These are phyloP conservation scores for Drosophila santomea DNA, from an alignment of 1,140 invertebrate genomes.

Conservation along the genomic window DNA sequence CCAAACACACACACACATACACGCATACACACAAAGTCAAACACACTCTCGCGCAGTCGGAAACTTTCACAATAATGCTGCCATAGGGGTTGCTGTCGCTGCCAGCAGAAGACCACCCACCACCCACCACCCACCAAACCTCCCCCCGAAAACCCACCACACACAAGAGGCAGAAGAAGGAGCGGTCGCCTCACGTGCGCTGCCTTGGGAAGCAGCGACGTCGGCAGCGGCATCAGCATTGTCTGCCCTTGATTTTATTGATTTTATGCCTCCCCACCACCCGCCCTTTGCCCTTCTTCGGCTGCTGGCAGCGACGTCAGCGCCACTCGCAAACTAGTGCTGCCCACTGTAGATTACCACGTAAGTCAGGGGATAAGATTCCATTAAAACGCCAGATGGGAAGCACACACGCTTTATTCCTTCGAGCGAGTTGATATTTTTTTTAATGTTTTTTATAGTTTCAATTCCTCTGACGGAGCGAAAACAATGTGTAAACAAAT, in stretches of 20 bases:
- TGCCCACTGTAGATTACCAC: conserved; percentile 12
- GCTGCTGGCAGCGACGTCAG: conserved; percentile 44
- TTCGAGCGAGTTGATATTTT: background rate
- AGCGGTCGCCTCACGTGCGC: conserved; percentile 68
- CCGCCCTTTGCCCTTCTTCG: conserved; percentile 64
- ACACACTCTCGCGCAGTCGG: conserved; percentile 24
- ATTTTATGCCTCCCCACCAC: conserved; percentile 62
- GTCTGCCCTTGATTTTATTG: conserved; percentile 82
- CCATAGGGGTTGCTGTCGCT: conserved; percentile 60
- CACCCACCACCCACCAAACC: background rate
- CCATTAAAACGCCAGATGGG: background rate
- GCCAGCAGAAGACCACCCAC: conserved; percentile 10
- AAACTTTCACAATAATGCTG: conserved; percentile 76
- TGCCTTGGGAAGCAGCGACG: conserved; percentile 16
- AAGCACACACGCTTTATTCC: background rate
- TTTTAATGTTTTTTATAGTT: background rate
- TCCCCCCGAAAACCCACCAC: conserved; percentile 2
- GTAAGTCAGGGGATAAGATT: background rate
- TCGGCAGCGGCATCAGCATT: conserved; percentile 58
- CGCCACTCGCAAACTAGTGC: conserved; percentile 14
- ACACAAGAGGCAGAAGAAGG: conserved; percentile 15
- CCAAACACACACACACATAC: conserved; percentile 1
- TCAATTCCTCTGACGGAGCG: background rate
- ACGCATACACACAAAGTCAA: background rate
- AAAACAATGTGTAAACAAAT: too few species aligned